These are phyloP conservation scores for Drosophila pullipes DNA, from an alignment of 2,888 invertebrate species.

Conservation along the genomic window DNA sequence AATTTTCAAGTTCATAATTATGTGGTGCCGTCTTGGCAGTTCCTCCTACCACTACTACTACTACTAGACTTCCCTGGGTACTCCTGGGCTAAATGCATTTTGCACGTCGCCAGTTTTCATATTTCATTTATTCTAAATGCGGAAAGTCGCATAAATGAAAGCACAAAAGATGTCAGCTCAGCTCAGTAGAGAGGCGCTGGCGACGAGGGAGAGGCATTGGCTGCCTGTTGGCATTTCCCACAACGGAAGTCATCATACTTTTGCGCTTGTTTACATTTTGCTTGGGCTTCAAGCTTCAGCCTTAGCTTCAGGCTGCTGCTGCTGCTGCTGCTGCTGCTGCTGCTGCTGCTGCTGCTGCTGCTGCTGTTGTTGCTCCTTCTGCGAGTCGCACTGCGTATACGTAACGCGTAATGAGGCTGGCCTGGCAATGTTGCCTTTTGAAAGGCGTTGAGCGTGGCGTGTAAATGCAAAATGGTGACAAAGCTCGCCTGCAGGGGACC, in stretches of 20 bases:
- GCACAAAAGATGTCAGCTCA: constrained; percentile 60
- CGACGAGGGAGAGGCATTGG: not conserved
- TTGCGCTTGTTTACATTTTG: constrained; percentile 73
- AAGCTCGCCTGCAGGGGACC: constrained; percentile 79
- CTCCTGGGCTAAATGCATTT: constrained; percentile 54
- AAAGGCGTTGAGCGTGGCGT: constrained; percentile 79
- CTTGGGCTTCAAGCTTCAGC: constrained; percentile 46
- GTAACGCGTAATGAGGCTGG: constrained; percentile 71
- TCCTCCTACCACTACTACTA: not conserved
- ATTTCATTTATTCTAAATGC: constrained; percentile 76
- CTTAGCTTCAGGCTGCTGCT: constrained; percentile 30
- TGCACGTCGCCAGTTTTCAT: constrained; percentile 48
- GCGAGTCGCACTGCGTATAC: constrained; percentile 64
- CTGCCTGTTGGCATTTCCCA: constrained; percentile 74
- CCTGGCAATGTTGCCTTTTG: constrained; percentile 62
- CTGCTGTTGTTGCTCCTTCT: constrained; percentile 7
- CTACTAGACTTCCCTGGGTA: not conserved
- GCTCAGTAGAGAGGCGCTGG: not conserved
- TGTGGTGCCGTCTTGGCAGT: constrained; percentile 39
- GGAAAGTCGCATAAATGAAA: constrained; percentile 48
- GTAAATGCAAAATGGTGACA: constrained; percentile 83
- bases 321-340: constrained; percentile 6
- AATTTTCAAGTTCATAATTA: constrained; percentile 83
- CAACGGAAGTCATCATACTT: constrained; percentile 77
- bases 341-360: constrained; percentile 12